These are phyloP conservation scores for Lottia gigantea DNA, from an alignment of 2,888 invertebrate genomes.

Conservation along the genomic window DNA sequence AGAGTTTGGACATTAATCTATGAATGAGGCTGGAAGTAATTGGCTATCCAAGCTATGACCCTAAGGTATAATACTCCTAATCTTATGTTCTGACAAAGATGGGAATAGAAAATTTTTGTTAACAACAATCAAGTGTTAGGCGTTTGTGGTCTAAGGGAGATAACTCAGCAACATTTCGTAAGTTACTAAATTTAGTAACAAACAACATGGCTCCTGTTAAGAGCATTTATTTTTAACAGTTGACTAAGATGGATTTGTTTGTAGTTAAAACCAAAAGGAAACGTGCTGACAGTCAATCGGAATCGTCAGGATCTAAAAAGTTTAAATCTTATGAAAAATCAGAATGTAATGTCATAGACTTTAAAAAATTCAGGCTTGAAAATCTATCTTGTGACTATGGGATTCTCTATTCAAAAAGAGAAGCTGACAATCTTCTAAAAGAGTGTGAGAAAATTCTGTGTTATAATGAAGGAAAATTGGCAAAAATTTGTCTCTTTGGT, in stretches of 20 bases:
- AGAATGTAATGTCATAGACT: constrained; percentile 17
- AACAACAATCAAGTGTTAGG: too few species aligned
- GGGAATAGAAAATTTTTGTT: too few species aligned
- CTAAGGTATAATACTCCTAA: too few species aligned
- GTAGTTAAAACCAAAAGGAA: constrained; percentile 12
- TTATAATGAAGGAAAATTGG: constrained; percentile 76
- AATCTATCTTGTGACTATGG: constrained; percentile 75
- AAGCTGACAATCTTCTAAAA: constrained; percentile 71
- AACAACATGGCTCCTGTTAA: too few species aligned
- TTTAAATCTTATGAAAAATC: background rate
- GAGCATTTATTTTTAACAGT: too few species aligned
- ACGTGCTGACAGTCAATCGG: background rate
- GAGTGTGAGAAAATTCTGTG: constrained; percentile 72
- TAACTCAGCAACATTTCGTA: too few species aligned
- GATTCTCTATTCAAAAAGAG: constrained; percentile 68
- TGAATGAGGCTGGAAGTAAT: too few species aligned
- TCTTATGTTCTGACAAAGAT: too few species aligned
- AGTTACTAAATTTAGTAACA: too few species aligned
- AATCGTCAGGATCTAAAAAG: background rate
- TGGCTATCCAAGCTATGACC: too few species aligned
- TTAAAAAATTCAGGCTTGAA: constrained; percentile 61
- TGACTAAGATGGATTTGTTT: constrained; percentile 14
- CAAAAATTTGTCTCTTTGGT: constrained; percentile 76
- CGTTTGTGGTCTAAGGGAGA: too few species aligned
- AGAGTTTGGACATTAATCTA: too few species aligned